A percentile compares a stretch with the other conserved stretches of the same genome.
These are phyloP conservation scores for Mormyrus hasselquistii DNA, from an alignment of 2,797 vertebrate genomes.

Conservation along the genomic window DNA sequence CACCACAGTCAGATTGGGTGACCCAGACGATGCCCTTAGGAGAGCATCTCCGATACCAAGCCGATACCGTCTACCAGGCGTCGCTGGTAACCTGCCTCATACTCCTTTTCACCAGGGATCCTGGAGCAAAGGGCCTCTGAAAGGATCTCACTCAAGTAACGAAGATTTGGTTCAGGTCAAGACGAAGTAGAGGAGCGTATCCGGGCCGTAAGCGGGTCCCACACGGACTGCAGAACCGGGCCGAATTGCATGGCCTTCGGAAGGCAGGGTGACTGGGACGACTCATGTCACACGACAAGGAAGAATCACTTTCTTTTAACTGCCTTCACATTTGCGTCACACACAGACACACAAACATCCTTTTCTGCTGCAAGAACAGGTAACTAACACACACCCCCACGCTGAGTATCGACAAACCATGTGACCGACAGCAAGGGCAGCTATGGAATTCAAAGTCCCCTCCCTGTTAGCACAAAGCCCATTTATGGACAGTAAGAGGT, in stretches of 20 bases:
- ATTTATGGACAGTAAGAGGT: background rate
- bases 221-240: background rate
- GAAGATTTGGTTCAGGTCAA: background rate
- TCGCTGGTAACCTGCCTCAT: background rate
- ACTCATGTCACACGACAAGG: background rate
- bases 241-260: background rate
- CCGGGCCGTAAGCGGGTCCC: background rate
- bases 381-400: background rate
- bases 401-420: background rate
- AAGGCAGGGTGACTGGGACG: background rate
- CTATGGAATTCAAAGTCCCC: background rate
- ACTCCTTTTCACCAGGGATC: background rate
- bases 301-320: background rate
- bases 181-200: background rate
- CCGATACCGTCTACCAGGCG: background rate
- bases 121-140: background rate
- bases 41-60: background rate
- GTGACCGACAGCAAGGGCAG: background rate
- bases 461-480: background rate
- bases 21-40: background rate
- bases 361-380: background rate
- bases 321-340: background rate
- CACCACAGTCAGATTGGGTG: background rate
- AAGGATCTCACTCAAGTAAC: background rate
- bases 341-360: background rate